These are phyloP conservation scores for Botia kubotai DNA, from an alignment of 2,797 vertebrate species.

Conservation along the genomic window DNA sequence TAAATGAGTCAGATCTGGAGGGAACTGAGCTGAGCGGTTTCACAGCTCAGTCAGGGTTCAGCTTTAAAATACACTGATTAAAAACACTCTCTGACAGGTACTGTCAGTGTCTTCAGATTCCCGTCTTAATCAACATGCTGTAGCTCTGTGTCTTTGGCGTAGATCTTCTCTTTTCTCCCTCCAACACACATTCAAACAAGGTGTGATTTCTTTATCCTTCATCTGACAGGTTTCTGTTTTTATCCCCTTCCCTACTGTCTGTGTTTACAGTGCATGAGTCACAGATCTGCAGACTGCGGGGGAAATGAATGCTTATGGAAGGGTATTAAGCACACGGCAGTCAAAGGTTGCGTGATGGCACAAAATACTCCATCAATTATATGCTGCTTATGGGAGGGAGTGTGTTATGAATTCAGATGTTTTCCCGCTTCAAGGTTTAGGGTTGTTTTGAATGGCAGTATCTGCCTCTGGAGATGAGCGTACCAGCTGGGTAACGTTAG, in stretches of 20 bases:
- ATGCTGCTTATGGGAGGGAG: slow-evolving; percentile 9
- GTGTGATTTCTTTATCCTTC: slow-evolving; percentile 49
- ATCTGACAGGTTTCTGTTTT: slow-evolving; percentile 46
- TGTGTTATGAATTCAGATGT: slow-evolving; percentile 20
- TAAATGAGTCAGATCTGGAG: slow-evolving; percentile 11
- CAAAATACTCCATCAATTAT: slow-evolving; percentile 36
- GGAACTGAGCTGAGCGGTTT: neutral
- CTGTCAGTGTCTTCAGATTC: slow-evolving; percentile 27
- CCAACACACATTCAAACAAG: slow-evolving; percentile 25
- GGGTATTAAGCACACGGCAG: slow-evolving; percentile 35
- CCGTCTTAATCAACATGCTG: slow-evolving; percentile 36
- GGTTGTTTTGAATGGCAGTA: slow-evolving; percentile 1
- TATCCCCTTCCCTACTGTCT: slow-evolving; percentile 34
- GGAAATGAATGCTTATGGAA: slow-evolving; percentile 27
- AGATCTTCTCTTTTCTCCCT: neutral
- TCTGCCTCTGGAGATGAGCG: neutral
- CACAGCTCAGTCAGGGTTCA: slow-evolving; percentile 21
- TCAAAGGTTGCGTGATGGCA: slow-evolving; percentile 15
- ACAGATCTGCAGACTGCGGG: slow-evolving; percentile 35
- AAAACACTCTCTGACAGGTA: slow-evolving; percentile 18
- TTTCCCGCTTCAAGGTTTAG: neutral
- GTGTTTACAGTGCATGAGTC: slow-evolving; percentile 41
- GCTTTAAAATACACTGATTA: slow-evolving; percentile 46
- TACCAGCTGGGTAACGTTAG: neutral
- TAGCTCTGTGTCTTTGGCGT: slow-evolving; percentile 17